These are phyloP conservation scores for Habrosyne pyritoides DNA, from an alignment of 2,888 invertebrate genomes.

Conservation along the genomic window DNA sequence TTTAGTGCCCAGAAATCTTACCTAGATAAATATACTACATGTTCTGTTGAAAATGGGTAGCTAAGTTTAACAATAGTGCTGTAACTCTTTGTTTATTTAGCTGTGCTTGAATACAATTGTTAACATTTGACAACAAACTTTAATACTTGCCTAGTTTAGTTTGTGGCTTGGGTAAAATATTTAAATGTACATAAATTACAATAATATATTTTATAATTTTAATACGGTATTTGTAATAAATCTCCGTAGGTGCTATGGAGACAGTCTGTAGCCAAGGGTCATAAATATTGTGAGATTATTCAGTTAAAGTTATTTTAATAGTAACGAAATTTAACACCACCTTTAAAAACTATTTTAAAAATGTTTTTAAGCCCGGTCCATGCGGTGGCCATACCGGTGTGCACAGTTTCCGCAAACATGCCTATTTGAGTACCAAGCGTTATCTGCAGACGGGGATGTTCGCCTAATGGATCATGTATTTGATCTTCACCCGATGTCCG, in stretches of 20 bases:
- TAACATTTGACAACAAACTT: neutral
- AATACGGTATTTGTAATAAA: too few species aligned
- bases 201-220: too few species aligned
- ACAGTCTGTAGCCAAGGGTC: too few species aligned
- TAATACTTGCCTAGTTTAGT: too few species aligned
- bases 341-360: neutral
- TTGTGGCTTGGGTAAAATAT: too few species aligned
- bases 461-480: slow-evolving; percentile 29
- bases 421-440: neutral
- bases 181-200: too few species aligned
- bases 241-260: too few species aligned
- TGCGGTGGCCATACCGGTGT: neutral
- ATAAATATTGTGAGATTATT: too few species aligned
- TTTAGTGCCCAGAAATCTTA: slow-evolving; percentile 52
- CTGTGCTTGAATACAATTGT: neutral
- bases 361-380: neutral
- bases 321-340: too few species aligned
- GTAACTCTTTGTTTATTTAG: neutral
- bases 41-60: neutral
- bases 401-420: slow-evolving; percentile 1
- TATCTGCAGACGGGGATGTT: slow-evolving; percentile 14
- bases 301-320: too few species aligned
- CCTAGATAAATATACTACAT: slow-evolving; percentile 49
- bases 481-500: slow-evolving; percentile 22
- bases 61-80: neutral